Base-by-base conservation (phyloP, 2,113 vertebrate genomes). In the Raphicerus campestris region DNA sequence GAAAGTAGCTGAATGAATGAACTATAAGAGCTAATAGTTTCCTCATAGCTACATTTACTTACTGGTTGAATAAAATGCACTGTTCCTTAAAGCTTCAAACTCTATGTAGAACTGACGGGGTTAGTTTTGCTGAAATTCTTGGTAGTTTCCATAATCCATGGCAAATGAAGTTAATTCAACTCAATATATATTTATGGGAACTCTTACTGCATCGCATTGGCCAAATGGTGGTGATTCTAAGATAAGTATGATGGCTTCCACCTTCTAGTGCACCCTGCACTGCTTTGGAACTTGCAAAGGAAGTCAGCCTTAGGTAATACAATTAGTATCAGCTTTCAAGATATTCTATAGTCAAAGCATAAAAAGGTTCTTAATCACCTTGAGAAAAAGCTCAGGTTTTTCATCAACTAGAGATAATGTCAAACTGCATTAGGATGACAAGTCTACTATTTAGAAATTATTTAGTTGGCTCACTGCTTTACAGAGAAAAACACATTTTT, bases 401-500 rank as follows among this genome's bases (percentile, higher is more conserved):
- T 97, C 97, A 94, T 82, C 94, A 96, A 87, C 42, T 87, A 84
- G 53, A 96, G 95, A 1, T 2, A 91, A 73, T 22, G 45, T 60
- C 61, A 91, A 98, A 96, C 85, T 49, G 94, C 89, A 80, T 96
- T 77, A 86, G 78, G 88, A 96, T 98, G 94, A 73, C 93, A 95
- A 87, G 22, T 93, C 94, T 73, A 84, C 95, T 97, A 93, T 93
- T 28, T 30, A 96, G 93, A 49, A 96, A 88, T 63, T 91, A 93
- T 92, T 98, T 97, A 94, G 75, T 63, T 97, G 91, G 91, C 92
- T 97, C 14, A 49, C 70, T 95, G 89, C 55, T 98, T 90, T 58
- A 82, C 24, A 30, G 94, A 91, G 93, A 87, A 97, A 97, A 93
- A 96, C 58, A 96, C 89, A 94, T 98, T 97, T 94, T 87, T 91